Percentiles rank a stretch among this genome's conserved stretches.
Conservation (phyloP, 2,797 vertebrate genomes). For the Astyanax mexicanus region DNA sequence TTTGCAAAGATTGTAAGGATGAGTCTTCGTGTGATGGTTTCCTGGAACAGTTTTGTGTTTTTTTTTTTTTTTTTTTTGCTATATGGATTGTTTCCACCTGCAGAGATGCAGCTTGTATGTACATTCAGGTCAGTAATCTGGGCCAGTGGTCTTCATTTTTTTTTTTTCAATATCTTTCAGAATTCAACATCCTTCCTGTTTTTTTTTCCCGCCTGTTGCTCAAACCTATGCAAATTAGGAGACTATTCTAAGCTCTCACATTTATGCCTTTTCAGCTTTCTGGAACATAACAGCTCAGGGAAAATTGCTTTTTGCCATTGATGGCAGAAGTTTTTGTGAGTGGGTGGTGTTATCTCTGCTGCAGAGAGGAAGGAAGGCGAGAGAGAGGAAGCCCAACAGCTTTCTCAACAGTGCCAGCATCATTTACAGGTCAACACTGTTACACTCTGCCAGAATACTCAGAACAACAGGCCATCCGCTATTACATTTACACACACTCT, state of each 20-base stretch:
- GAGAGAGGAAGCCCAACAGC: slow-evolving; percentile 39
- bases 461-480: slow-evolving; percentile 17
- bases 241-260: slow-evolving; percentile 62
- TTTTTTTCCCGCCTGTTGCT: slow-evolving; percentile 35
- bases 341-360: slow-evolving; percentile 37
- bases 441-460: slow-evolving; percentile 22
- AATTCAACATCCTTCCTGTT: slow-evolving; percentile 12
- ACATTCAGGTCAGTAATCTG: slow-evolving; percentile 59
- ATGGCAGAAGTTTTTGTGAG: slow-evolving; percentile 57
- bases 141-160: slow-evolving; percentile 50
- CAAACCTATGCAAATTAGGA: slow-evolving; percentile 63
- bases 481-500: background rate
- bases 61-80: background rate
- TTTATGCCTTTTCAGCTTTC: slow-evolving; percentile 64
- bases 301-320: slow-evolving; percentile 63
- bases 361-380: slow-evolving; percentile 21
- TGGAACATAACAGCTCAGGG: slow-evolving; percentile 60
- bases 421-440: slow-evolving; percentile 32
- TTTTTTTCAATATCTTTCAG: slow-evolving; percentile 64
- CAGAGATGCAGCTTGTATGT: slow-evolving; percentile 39
- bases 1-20: background rate
- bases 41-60: background rate
- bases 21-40: background rate
- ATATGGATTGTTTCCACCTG: background rate
- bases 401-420: slow-evolving; percentile 20